A percentile compares a stretch with the other conserved stretches of the same genome.
Conservation (phyloP, 2,113 vertebrate species). For the Pimephales promelas region DNA sequence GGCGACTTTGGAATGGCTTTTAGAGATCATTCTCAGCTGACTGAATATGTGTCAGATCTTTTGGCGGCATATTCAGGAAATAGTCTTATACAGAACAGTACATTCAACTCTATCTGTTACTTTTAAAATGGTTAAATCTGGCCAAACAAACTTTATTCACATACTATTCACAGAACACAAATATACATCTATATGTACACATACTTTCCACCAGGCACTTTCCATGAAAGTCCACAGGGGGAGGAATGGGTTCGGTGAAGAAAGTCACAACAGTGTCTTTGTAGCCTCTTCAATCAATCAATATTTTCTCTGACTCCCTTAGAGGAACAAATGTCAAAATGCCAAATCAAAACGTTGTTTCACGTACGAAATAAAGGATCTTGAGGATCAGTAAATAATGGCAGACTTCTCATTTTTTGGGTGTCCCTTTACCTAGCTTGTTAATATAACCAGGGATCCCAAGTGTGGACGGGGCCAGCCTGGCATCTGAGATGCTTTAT, state of each 20-base stretch:
- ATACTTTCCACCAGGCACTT: slow-evolving; percentile 73
- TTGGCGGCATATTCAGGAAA: slow-evolving; percentile 63
- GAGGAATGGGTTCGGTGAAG: not conserved
- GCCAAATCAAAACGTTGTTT: not conserved
- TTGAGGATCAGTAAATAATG: not conserved
- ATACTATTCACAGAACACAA: slow-evolving; percentile 78
- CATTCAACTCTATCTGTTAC: slow-evolving; percentile 75
- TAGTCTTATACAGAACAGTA: slow-evolving; percentile 71
- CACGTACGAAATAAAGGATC: not conserved
- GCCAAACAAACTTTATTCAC: slow-evolving; percentile 78
- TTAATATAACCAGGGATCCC: slow-evolving; percentile 22
- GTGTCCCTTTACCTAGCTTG: not conserved
- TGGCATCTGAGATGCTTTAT: slow-evolving; percentile 50
- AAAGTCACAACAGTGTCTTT: not conserved
- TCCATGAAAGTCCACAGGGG: slow-evolving; percentile 55
- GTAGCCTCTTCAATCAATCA: slow-evolving; percentile 31
- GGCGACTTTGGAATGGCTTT: slow-evolving; percentile 49
- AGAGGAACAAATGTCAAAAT: too few species aligned
- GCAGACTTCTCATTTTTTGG: slow-evolving; percentile 7
- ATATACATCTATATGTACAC: slow-evolving; percentile 80
- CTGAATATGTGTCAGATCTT: slow-evolving; percentile 57
- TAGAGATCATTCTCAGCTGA: slow-evolving; percentile 39
- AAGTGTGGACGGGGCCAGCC: not conserved
- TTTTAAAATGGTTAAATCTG: slow-evolving; percentile 72
- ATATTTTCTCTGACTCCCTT: slow-evolving; percentile 23